phyloP scores from a whole-genome alignment of 2,888 invertebrate species.

The Aphodius granarius region DNA sequence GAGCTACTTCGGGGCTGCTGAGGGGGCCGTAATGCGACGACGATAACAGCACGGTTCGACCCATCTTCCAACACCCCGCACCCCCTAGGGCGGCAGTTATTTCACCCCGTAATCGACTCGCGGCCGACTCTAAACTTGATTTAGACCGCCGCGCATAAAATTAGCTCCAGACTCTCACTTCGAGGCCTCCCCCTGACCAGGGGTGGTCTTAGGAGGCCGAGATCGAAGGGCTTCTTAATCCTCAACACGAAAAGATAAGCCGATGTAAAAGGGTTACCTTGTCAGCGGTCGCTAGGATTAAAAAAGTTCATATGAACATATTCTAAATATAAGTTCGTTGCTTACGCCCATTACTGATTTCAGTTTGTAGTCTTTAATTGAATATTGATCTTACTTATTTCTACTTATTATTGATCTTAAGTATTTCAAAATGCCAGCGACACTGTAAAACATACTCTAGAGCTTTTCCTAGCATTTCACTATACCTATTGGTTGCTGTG shows the following conservation, averaged over 20 bases:
- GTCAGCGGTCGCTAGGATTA: background rate
- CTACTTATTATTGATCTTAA: too few relatives aligned
- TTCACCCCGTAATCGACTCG: background rate
- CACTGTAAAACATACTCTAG: too few relatives aligned
- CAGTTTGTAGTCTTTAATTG: too few relatives aligned
- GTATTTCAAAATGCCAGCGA: too few relatives aligned
- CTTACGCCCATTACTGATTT: too few relatives aligned
- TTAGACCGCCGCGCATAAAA: conserved; percentile 9
- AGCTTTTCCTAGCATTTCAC: background rate
- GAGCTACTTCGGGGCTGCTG: background rate
- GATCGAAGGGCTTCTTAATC: background rate
- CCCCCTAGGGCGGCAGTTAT: background rate
- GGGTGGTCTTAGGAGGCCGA: background rate
- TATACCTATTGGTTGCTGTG: background rate
- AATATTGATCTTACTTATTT: too few relatives aligned
- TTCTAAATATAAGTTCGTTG: too few relatives aligned
- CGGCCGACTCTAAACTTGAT: conserved; percentile 1
- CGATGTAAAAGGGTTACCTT: background rate
- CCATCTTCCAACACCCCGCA: background rate
- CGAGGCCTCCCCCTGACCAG: background rate
- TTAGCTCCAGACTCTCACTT: conserved; percentile 1
- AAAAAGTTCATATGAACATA: background rate
- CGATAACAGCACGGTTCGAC: background rate
- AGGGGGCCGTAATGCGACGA: background rate
- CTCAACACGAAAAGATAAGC: background rate